Conservation (phyloP, 2,113 vertebrate genomes). For the Willisornis vidua region DNA sequence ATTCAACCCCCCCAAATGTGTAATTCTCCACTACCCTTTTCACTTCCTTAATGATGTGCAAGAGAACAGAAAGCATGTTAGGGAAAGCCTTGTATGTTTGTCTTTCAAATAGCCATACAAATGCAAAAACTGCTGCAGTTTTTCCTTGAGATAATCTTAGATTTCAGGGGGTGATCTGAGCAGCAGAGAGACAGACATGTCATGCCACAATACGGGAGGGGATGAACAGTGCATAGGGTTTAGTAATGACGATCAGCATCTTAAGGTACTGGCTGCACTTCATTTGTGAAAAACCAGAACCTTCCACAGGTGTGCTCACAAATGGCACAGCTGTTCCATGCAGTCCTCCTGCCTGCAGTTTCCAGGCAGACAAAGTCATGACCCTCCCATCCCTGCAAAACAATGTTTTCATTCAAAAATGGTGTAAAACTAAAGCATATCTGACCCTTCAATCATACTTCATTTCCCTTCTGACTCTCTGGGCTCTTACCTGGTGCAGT, state of each 20-base stretch:
- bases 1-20: neutral
- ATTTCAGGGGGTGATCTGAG: neutral
- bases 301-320: fast-evolving
- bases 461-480: neutral
- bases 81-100: neutral
- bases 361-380: neutral
- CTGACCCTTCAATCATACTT: neutral
- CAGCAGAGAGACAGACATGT: fast-evolving
- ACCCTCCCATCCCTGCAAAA: neutral
- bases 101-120: neutral
- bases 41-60: neutral
- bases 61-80: neutral
- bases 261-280: neutral
- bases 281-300: neutral
- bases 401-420: neutral
- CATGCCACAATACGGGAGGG: fast-evolving
- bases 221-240: fast-evolving
- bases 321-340: neutral
- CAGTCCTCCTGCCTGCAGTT: neutral
- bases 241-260: neutral
- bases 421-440: neutral
- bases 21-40: neutral
- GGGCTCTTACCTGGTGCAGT: conserved; percentile 87
- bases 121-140: neutral
- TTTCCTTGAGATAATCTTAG: neutral